Evolutionary conservation across 2,888 invertebrate species (phyloP), one percentile per base, ranked within the genome.

Genomic region (Xanthia togata): DNA sequence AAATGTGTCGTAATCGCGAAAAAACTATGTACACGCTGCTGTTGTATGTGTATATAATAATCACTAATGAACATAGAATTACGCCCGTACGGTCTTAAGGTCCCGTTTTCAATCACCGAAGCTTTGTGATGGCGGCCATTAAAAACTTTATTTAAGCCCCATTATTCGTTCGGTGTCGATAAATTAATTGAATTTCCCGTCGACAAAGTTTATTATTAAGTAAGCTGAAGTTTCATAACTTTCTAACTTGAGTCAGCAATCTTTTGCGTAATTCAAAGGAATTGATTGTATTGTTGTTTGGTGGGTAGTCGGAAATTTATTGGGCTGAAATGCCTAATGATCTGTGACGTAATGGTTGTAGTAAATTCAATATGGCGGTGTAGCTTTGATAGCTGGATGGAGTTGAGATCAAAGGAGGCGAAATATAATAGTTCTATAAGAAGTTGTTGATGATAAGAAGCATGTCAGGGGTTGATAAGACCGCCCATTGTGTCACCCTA

Each of bases 171-270:
- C 89, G 84, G 89, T 91, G 89, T 90, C 92, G 92, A 93, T 92
- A 92, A 92, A 94, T 93, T 93, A 93, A 94, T 94, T 92, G 91
- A 94, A 94, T 92, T 93, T 88, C 89, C 90, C 88, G 80, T 84
- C 87, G 84, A 81, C 79, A 85, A 91, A 93, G 89, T 93, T 93
- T 90, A 90, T 91, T 91, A 92, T 91, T 87, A 90, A 87, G 90
- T 90, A 89, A 87, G 90, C 88, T 84, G 71, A 88, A 91, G 88
- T 92, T 91, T 88, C 87, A 89, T 88, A 90, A 90, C 89, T 88
- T 85, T 70, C 65, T 47, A 80, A 79, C 71, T 85, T 82, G 79
- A 83, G 87, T 89, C 88, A 84, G 77, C 74, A 89, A 89, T 89
- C 87, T 90, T 88, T 81, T 84, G 76, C 79, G 79, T 75, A 90